Evolutionary conservation across 2,113 vertebrate genomes (phyloP).

Genomic region (Axis porcinus): DNA sequence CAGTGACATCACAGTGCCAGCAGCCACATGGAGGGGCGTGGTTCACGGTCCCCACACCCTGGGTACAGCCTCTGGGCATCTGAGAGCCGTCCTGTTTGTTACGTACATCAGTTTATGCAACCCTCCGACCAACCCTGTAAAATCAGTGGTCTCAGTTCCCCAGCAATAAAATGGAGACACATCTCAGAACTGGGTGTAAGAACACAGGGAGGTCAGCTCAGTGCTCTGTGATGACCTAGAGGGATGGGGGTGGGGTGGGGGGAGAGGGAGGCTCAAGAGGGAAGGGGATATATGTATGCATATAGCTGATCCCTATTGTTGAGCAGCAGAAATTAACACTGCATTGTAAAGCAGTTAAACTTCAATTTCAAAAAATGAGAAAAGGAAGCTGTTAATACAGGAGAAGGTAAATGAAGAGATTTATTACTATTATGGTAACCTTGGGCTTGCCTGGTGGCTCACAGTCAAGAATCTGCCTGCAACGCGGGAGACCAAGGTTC

Average conservation of each 20-base stretch:
- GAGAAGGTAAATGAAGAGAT: not conserved
- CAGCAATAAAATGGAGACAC: not conserved
- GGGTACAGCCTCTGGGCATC: not conserved
- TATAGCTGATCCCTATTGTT: not conserved
- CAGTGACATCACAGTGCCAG: fast-evolving
- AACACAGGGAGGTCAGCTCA: not conserved
- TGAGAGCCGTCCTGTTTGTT: not conserved
- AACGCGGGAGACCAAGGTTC: not conserved
- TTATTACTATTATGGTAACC: not conserved
- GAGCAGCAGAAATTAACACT: not conserved
- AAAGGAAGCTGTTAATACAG: not conserved
- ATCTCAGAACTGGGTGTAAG: not conserved
- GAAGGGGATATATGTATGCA: not conserved
- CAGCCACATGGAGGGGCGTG: not conserved
- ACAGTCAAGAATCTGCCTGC: not conserved
- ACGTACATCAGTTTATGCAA: not conserved
- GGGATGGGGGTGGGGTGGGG: not conserved
- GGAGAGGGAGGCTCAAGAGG: not conserved
- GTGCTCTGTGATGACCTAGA: not conserved
- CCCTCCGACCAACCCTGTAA: not conserved
- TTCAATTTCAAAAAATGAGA: not conserved
- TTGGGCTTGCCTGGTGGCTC: not conserved
- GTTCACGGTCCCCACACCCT: fast-evolving
- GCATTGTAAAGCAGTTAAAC: not conserved
- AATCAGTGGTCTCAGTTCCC: not conserved